Evolutionary conservation across 2,888 invertebrate species (phyloP).

Genomic region (Eristalis arbustorum): DNA sequence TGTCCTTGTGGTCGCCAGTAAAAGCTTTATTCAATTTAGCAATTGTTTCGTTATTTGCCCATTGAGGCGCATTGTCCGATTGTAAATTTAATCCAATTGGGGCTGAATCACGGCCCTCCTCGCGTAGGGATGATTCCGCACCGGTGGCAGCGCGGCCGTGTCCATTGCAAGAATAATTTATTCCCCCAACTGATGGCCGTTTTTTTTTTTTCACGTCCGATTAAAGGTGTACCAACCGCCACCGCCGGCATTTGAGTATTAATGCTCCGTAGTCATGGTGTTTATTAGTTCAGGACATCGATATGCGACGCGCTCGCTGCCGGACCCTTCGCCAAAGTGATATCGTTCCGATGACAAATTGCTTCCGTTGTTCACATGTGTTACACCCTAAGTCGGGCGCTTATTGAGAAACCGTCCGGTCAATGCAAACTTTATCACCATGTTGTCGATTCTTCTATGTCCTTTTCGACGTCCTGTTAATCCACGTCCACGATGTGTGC

Average conservation of each 20-base stretch:
- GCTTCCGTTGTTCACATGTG: conserved; percentile 66
- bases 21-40: conserved; percentile 65
- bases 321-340: conserved; percentile 5
- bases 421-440: conserved; percentile 62
- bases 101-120: not conserved
- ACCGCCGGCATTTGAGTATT: conserved; percentile 47
- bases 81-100: conserved; percentile 63
- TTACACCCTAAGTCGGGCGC: conserved; percentile 52
- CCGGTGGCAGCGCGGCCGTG: not conserved
- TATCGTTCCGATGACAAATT: conserved; percentile 56
- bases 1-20: conserved; percentile 57
- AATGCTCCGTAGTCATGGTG: conserved; percentile 37
- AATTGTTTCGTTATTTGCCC: conserved; percentile 67
- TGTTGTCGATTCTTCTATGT: conserved; percentile 32
- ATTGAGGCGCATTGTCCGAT: conserved; percentile 61
- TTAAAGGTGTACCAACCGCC: conserved; percentile 52
- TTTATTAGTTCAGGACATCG: conserved; percentile 66
- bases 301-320: conserved; percentile 49
- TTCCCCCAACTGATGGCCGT: not conserved
- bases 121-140: conserved; percentile 48
- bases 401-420: conserved; percentile 56
- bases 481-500: conserved; percentile 8
- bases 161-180: conserved; percentile 49
- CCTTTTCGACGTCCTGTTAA: conserved; percentile 51
- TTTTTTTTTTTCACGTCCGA: conserved; percentile 24